These are phyloP conservation scores for Hemitrygon akajei DNA, from an alignment of 2,797 vertebrate species.

Conservation along the genomic window DNA sequence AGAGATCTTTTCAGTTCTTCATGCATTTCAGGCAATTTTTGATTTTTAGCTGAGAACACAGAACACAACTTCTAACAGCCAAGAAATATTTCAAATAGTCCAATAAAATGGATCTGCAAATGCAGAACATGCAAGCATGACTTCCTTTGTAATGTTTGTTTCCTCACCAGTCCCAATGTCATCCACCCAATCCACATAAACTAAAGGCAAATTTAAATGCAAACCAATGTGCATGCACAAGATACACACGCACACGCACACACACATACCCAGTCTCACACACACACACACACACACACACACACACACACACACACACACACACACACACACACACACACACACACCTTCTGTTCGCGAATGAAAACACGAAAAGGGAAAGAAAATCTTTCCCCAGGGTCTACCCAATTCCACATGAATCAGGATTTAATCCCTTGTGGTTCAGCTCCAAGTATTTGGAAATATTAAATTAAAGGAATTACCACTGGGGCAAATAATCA, in stretches of 20 bases:
- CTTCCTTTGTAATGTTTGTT: neutral
- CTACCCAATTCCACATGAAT: neutral
- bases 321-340: neutral
- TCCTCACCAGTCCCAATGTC: neutral
- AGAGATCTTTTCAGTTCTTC: neutral
- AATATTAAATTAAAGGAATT: conserved; percentile 35
- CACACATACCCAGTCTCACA: too few species aligned
- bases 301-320: neutral
- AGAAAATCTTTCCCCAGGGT: neutral
- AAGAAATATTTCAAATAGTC: conserved; percentile 10
- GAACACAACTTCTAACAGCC: neutral
- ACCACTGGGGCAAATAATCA: conserved; percentile 30
- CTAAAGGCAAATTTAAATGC: neutral
- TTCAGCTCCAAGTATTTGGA: conserved; percentile 22
- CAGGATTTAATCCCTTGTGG: neutral
- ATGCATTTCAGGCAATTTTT: neutral
- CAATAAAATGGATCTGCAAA: neutral
- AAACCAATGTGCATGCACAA: too few species aligned
- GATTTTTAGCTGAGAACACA: too few species aligned
- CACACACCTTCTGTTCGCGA: neutral
- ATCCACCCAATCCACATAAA: neutral
- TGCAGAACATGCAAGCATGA: neutral
- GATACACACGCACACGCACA: neutral
- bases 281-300: neutral
- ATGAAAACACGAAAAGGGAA: neutral